These are phyloP conservation scores for Pantherophis vulpinus DNA, from an alignment of 2,797 vertebrate genomes.

Conservation along the genomic window DNA sequence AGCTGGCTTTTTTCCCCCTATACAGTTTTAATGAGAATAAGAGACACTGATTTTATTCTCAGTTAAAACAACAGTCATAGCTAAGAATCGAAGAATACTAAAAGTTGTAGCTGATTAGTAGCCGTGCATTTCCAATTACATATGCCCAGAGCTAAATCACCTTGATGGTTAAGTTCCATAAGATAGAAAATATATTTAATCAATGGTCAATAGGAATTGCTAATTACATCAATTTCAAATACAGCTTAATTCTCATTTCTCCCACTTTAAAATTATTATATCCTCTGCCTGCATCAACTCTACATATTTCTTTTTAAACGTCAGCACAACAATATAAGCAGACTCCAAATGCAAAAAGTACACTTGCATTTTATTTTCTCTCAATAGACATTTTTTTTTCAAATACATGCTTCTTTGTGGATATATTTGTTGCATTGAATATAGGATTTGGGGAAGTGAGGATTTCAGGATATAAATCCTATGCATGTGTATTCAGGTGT, in stretches of 20 bases:
- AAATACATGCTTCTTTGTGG: not conserved
- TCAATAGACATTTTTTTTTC: not conserved
- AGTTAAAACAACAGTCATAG: not conserved
- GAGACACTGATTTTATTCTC: not conserved
- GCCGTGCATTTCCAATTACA: not conserved
- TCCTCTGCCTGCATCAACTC: not conserved
- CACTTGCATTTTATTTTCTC: not conserved
- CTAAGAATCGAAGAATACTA: not conserved
- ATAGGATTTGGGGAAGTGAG: not conserved
- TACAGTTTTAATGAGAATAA: not conserved
- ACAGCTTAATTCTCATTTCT: not conserved
- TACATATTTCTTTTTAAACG: not conserved
- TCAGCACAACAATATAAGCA: not conserved
- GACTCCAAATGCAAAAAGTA: not conserved
- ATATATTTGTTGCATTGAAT: not conserved
- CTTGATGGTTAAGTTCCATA: not conserved
- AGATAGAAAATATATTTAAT: not conserved
- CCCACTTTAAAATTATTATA: not conserved
- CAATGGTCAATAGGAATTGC: not conserved
- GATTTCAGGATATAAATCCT: not conserved
- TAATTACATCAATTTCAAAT: not conserved
- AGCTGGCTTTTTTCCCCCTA: not conserved
- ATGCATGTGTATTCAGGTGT: not conserved
- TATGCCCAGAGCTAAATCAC: not conserved
- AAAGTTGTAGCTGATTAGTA: not conserved